Evolutionary conservation across 2,888 invertebrate species (phyloP), one percentile per base, ranked within the genome.

Genomic region (Agelastica alni): DNA sequence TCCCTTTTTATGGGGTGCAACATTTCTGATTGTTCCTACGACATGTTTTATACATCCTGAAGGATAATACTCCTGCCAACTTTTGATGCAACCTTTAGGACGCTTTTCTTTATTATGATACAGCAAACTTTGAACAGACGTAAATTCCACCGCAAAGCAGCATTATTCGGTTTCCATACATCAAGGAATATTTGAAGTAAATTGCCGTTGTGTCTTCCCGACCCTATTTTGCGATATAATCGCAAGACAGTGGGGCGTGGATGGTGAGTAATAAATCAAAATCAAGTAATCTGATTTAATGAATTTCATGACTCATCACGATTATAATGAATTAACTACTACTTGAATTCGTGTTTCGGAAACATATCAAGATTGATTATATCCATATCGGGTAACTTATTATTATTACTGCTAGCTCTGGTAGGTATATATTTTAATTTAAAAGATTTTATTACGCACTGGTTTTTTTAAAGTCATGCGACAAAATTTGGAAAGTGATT

Each of bases 251-350:
- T 36, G 32, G 41, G 49, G 49, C 42, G 49, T 42, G 41, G 49
- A 47, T 51, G 44, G 57, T n/a, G n/a, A n/a, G n/a, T 57, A 51
- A 65, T 65, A 61, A 60, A 65, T 63, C 62, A 62, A 59, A 61
- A 62, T 60, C 56, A 55, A 55, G 51, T 58, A 56, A 60, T 64
- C 56, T 60, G 58, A 65, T 65, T 63, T 54, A 51, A 51, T 47
- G 58, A 62, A 63, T 60, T 62, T 63, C 62, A 65, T 64, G 65
- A 65, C 62, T 61, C 65, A 63, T 63, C 67, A 63, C 61, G 59
- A 63, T 63, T 60, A 48, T 57, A 60, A 64, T 63, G 58, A 62
- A 65, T 65, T 61, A 60, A 53, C 58, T 56, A 61, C 58, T 53
- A 60, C 60, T 62, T 56, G 55, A 51, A 53, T 57, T 41, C 49